Conservation (phyloP, 2,797 vertebrate species). For the Diglossa cyanea region DNA sequence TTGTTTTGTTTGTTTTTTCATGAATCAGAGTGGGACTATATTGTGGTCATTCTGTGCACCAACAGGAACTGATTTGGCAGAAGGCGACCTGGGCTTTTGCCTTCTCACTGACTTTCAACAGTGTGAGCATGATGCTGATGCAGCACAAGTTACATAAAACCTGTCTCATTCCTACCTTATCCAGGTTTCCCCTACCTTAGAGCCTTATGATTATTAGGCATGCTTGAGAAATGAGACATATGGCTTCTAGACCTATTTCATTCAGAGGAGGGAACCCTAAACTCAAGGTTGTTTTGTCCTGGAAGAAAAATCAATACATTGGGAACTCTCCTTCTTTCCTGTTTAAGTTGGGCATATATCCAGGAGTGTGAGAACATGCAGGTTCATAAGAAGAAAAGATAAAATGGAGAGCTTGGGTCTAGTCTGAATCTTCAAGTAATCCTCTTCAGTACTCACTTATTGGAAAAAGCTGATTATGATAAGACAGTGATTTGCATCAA, state of each 20-base stretch:
- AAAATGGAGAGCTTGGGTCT: not conserved
- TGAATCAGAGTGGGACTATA: not conserved
- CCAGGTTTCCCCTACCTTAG: not conserved
- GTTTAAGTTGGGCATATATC: not conserved
- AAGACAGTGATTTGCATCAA: not conserved
- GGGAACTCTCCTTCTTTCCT: not conserved
- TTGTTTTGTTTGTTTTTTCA: not conserved
- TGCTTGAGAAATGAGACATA: not conserved
- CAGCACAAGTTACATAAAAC: not conserved
- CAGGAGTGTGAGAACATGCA: not conserved
- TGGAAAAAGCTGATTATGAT: not conserved
- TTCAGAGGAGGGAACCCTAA: not conserved
- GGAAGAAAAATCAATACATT: not conserved
- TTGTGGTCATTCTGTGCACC: not conserved
- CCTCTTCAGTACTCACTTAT: not conserved
- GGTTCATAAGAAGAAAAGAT: not conserved
- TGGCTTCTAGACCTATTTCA: not conserved
- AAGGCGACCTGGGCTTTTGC: fast-evolving
- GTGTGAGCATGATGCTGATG: not conserved
- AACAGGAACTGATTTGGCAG: not conserved
- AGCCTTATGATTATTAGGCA: not conserved
- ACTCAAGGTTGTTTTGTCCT: not conserved
- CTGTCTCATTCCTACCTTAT: not conserved
- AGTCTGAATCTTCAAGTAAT: not conserved
- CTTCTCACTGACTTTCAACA: not conserved